Base-by-base conservation (phyloP, 1,140 invertebrate species). In the Drosophila kohkoa region DNA sequence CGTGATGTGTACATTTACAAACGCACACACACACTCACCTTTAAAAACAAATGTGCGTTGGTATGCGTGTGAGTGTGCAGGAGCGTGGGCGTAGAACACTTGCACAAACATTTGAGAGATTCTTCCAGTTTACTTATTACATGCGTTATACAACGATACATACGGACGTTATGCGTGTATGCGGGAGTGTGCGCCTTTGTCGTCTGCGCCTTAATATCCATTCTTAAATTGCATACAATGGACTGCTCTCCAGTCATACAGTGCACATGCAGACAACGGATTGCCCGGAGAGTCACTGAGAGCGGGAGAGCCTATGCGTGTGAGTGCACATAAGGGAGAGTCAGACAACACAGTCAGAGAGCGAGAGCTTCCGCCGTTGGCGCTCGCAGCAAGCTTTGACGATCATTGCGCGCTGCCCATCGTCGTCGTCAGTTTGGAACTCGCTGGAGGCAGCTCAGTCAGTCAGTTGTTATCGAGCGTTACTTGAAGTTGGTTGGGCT, bases 401-500 rank as follows among this genome's bases (percentile, higher is more conserved):
- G 81, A 76, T 79, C 77, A 41, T 38, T 38, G 35, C 8, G 35
- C 8, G 35, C 8, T 10, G 35, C 8, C 8, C 7, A 8, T 59
- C 32, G 60, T 49, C 38, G 38, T 10, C 64, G 15, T 57, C 74
- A 41, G 35, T 51, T 51, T 71, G 65, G 52, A 74, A 45, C 63
- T 51, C 49, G 41, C 43, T 79, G 58, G 67, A 58, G 48, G 52
- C 62, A 58, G 48, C 48, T 67, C 41, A 54, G 51, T 63, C 48
- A 60, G 63, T 86, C 81, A 85, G 70, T 85, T 75, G 82, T 77
- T 80, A 80, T 83, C 77, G 83, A 87, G 82, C 70, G 82, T 77
- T 80, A 73, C 77, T 74, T 83, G 80, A 73, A 88, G 82, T 74
- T 88, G 85, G 83, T 83, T 81, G 68, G 65, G 32, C 57, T 57